A percentile compares a stretch with the other conserved stretches of the same genome.
Conservation (phyloP, 2,113 vertebrate species). For the Bagarius yarrelli region DNA sequence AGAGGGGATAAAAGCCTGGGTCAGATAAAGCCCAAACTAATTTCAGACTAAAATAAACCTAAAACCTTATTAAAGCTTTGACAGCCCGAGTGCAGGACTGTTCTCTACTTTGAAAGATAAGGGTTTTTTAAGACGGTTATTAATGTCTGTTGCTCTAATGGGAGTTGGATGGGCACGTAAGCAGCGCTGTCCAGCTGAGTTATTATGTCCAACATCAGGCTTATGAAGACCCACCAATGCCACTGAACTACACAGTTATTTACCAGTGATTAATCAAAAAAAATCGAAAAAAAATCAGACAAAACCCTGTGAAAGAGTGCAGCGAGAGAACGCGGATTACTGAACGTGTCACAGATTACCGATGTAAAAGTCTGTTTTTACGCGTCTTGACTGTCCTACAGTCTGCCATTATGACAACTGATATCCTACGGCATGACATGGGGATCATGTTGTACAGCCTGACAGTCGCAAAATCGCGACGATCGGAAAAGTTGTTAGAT, state of each 20-base stretch:
- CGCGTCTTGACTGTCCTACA: too few species aligned
- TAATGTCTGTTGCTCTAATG: conserved; percentile 24
- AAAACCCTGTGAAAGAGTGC: background rate
- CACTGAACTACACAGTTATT: background rate
- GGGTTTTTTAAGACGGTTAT: conserved; percentile 1
- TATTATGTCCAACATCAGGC: conserved; percentile 17
- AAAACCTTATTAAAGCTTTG: conserved; percentile 30
- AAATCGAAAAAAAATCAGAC: too few species aligned
- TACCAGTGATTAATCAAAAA: too few species aligned
- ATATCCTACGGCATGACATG: too few species aligned
- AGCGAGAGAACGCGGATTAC: background rate
- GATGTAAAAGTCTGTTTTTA: too few species aligned
- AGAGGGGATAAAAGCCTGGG: conserved; percentile 23
- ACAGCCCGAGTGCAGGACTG: conserved; percentile 20
- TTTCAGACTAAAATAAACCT: conserved; percentile 35
- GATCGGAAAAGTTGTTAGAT: too few species aligned
- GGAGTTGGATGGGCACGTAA: background rate
- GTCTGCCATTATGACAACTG: too few species aligned
- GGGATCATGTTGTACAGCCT: too few species aligned
- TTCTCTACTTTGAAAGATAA: conserved; percentile 15
- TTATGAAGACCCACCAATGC: background rate
- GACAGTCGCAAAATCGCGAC: too few species aligned
- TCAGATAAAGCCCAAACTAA: conserved; percentile 43
- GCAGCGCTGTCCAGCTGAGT: conserved; percentile 4
- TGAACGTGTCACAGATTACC: too few species aligned